Percentiles rank a stretch among this genome's conserved stretches.
Evolutionary conservation across 2,888 invertebrate species (phyloP).

Genomic region (Dioctria linearis): DNA sequence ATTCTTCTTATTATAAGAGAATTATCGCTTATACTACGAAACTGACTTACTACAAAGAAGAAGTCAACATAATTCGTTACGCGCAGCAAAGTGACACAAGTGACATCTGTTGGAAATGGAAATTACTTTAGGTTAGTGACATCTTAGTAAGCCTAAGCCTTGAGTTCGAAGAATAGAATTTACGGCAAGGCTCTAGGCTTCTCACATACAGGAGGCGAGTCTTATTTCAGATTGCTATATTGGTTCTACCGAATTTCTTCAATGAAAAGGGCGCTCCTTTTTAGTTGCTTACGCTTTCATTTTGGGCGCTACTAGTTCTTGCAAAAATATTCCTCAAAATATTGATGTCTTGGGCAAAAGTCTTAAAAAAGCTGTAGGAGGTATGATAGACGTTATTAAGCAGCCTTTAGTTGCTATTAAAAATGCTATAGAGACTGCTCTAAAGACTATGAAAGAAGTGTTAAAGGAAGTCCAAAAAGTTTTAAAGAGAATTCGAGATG

Average conservation of each 20-base stretch:
- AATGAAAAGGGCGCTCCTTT: constrained; percentile 85
- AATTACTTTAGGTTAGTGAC: too few species aligned
- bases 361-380: constrained; percentile 76
- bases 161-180: too few species aligned
- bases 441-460: constrained; percentile 75
- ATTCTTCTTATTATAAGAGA: too few species aligned
- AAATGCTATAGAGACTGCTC: constrained; percentile 76
- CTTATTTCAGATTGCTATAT: too few species aligned
- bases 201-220: too few species aligned
- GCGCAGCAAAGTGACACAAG: too few species aligned
- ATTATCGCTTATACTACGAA: too few species aligned
- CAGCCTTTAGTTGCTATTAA: constrained; percentile 80
- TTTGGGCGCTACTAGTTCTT: constrained; percentile 82
- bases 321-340: constrained; percentile 82
- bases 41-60: too few species aligned
- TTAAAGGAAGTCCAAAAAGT: constrained; percentile 76
- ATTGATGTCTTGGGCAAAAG: constrained; percentile 81
- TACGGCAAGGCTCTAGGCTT: too few species aligned
- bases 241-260: constrained; percentile 83
- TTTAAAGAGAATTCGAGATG: constrained; percentile 75
- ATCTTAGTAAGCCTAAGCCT: too few species aligned
- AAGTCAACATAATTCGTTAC: too few species aligned
- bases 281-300: constrained; percentile 83
- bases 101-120: too few species aligned
- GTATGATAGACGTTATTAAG: constrained; percentile 77